Percentiles rank a stretch among this genome's conserved stretches.
These are phyloP conservation scores for Cantharis lateralis DNA, from an alignment of 2,888 invertebrate genomes.

Conservation along the genomic window DNA sequence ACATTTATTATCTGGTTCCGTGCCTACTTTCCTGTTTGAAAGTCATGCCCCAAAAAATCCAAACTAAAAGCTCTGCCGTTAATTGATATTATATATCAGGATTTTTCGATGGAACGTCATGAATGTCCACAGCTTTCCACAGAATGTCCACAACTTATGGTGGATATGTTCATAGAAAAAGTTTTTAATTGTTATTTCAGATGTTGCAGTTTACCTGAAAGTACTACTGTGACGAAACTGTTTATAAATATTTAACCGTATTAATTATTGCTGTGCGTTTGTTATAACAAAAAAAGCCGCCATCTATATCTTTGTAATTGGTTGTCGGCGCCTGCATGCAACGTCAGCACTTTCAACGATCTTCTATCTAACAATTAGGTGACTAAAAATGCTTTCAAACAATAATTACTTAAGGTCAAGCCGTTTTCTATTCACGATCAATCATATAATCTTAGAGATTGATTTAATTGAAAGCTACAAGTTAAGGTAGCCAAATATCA, in stretches of 20 bases:
- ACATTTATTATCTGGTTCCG: too few relatives aligned
- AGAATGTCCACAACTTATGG: too few relatives aligned
- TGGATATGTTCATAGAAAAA: not conserved
- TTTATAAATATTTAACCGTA: constrained; percentile 17
- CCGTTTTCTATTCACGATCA: constrained; percentile 12
- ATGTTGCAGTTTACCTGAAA: not conserved
- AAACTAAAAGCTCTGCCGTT: too few relatives aligned
- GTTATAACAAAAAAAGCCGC: constrained; percentile 24
- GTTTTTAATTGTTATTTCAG: not conserved
- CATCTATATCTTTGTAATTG: constrained; percentile 46
- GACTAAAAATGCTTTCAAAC: constrained; percentile 55
- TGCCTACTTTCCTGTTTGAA: too few relatives aligned
- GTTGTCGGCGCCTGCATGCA: constrained; percentile 53
- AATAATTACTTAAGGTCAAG: constrained; percentile 32
- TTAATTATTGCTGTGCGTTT: constrained; percentile 24
- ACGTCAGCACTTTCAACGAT: constrained; percentile 53
- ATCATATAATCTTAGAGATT: constrained; percentile 14
- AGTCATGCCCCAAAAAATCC: too few relatives aligned
- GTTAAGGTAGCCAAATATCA: not conserved
- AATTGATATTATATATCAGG: too few relatives aligned
- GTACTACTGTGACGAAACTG: not conserved
- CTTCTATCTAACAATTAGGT: constrained; percentile 50
- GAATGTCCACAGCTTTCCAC: too few relatives aligned
- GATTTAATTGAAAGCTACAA: not conserved
- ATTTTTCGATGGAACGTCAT: too few relatives aligned